Base-by-base conservation (phyloP, 1,140 invertebrate species). In the Drosophila sulfurigaster region DNA sequence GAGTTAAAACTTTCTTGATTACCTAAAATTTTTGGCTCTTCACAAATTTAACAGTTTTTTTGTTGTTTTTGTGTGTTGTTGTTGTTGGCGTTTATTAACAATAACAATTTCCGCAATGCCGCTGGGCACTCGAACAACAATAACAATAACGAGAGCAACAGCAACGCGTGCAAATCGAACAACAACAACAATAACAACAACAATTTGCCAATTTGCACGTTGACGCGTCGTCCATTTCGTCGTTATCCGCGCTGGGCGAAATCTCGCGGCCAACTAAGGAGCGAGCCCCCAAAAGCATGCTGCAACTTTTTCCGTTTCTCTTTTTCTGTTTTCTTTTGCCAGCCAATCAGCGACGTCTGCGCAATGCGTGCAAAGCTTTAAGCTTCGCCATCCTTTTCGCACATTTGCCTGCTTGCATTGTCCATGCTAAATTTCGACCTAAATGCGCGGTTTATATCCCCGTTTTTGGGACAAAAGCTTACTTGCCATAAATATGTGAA, bases 241-340 rank as follows among this genome's bases (percentile, higher is more conserved):
- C 59, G 67, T 59, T 51, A 46, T 69, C 67, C 82, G 54, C 73
- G 66, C 79, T 73, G 67, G 60, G 70, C 79, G 71, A 79, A 71
- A 76, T 72, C 64, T 75, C 82, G 82, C 79, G 79, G 56, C 82
- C 82, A 82, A 82, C 82, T 85, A 49, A 78, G 3, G 38, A 35
- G 58, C 45, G 41, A 41, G 63, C 43, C 35, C 58, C 65, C 15
- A 69, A 80, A 58, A 76, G 51, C 63, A 57, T 75, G 75, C 71
- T 75, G 75, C 70, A 67, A 8, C 3, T 2, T 43, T 43, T 25
- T 20, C 3, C 2, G 5, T 43, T 41, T 25, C 20, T 25, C 1
- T 28, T 28, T 48, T 48, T 41, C n/a, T 43, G 8, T 49, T 68
- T 72, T n/a, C 63, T 63, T 16, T 49, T 64, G 65, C 20, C 32